Percentiles rank a stretch among this genome's conserved stretches.
These are phyloP conservation scores for Sinocyclocheilus maitianheensis DNA, from an alignment of 2,113 vertebrate species.

Conservation along the genomic window DNA sequence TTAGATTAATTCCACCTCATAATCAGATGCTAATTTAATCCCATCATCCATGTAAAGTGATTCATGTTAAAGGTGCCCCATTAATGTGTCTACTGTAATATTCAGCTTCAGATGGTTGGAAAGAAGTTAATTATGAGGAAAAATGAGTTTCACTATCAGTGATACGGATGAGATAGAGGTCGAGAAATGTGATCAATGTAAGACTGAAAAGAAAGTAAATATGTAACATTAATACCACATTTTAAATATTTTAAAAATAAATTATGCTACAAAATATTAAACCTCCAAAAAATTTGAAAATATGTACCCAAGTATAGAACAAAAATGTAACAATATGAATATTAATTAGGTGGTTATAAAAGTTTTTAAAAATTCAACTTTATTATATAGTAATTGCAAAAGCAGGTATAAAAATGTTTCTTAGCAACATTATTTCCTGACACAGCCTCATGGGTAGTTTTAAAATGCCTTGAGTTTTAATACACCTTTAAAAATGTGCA, in stretches of 20 bases:
- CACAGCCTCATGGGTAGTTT: neutral
- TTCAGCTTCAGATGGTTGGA: slow-evolving; percentile 68
- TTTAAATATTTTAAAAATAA: neutral
- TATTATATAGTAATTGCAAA: neutral
- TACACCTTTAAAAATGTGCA: neutral
- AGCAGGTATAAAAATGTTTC: neutral
- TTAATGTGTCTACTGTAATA: slow-evolving; percentile 77
- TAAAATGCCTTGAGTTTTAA: neutral
- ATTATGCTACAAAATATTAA: neutral
- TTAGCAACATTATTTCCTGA: neutral
- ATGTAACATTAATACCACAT: neutral
- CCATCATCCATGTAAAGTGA: slow-evolving; percentile 71
- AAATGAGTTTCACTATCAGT: slow-evolving; percentile 63
- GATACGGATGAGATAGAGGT: neutral
- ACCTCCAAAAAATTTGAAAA: neutral
- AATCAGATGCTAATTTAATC: slow-evolving; percentile 76
- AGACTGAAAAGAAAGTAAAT: slow-evolving; percentile 10
- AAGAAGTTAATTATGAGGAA: slow-evolving; percentile 73
- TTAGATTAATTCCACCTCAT: slow-evolving; percentile 69
- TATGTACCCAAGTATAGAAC: neutral
- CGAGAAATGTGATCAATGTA: neutral
- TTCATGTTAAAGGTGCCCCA: slow-evolving; percentile 72
- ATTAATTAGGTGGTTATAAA: neutral
- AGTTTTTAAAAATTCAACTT: neutral
- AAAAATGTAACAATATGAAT: neutral